Percentiles rank a stretch among this genome's conserved stretches.
These are phyloP conservation scores for Cottoperca gobio DNA, from an alignment of 2,797 vertebrate genomes.

Conservation along the genomic window DNA sequence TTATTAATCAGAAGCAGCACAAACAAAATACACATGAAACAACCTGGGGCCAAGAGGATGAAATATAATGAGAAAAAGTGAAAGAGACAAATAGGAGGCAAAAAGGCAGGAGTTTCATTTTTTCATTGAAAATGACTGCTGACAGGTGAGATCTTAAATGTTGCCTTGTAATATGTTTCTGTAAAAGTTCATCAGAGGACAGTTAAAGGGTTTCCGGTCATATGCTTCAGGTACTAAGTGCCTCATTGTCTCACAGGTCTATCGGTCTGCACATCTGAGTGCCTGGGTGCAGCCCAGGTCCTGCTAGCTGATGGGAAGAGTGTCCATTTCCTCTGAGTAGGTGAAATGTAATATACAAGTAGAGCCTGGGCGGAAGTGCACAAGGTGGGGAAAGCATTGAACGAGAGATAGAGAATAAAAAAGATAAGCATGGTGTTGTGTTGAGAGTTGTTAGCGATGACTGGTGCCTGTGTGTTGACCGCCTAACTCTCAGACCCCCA, in stretches of 20 bases:
- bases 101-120: conserved; percentile 8
- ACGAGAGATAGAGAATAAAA: conserved; percentile 20
- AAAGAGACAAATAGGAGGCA: conserved; percentile 7
- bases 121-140: conserved; percentile 8
- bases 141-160: conserved; percentile 15
- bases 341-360: conserved; percentile 79
- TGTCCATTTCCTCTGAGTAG: conserved; percentile 81
- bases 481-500: conserved; percentile 12
- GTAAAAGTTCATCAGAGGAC: conserved; percentile 50
- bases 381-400: conserved; percentile 31
- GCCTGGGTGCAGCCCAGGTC: conserved; percentile 58
- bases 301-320: conserved; percentile 65
- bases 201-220: conserved; percentile 49
- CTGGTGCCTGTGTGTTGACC: conserved; percentile 32
- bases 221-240: conserved; percentile 59
- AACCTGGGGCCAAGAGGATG: conserved; percentile 30
- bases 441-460: conserved; percentile 31
- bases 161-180: conserved; percentile 3
- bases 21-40: conserved; percentile 35
- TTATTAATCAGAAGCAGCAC: conserved; percentile 57
- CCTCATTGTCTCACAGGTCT: conserved; percentile 60
- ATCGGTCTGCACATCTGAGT: conserved; percentile 52
- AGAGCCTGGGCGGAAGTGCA: conserved; percentile 41
- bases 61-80: conserved; percentile 23
- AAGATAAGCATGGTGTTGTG: conserved; percentile 17